Conservation (phyloP, 2,888 invertebrate species). For the Sarcophaga carnaria region DNA sequence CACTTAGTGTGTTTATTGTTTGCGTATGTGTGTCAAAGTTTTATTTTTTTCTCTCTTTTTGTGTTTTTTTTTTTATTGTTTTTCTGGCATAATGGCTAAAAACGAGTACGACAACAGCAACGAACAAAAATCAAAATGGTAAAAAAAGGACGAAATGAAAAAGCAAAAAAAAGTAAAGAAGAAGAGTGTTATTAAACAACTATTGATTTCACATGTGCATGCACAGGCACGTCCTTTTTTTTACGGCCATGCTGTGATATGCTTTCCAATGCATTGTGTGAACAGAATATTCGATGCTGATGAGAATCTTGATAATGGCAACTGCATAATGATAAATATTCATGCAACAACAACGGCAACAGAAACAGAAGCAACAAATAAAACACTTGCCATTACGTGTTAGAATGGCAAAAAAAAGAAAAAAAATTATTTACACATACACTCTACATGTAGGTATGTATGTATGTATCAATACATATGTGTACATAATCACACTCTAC, state of each 20-base stretch:
- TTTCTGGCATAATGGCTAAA: conserved; percentile 35
- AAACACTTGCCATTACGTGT: conserved; percentile 14
- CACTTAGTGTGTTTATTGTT: not conserved
- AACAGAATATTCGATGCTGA: conserved; percentile 6
- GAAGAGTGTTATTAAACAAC: conserved; percentile 1
- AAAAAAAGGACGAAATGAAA: too few relatives aligned
- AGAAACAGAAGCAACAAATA: too few relatives aligned
- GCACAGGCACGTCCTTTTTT: conserved; percentile 25
- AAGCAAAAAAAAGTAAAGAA: too few relatives aligned
- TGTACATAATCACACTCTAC: conserved; percentile 11
- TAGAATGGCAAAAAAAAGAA: not conserved
- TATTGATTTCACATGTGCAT: conserved; percentile 28
- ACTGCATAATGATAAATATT: conserved; percentile 33
- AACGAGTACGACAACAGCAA: conserved; percentile 11
- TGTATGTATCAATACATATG: not conserved
- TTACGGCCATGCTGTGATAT: not conserved
- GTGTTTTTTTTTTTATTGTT: not conserved
- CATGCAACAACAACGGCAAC: conserved; percentile 17
- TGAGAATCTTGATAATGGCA: conserved; percentile 18
- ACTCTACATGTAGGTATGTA: not conserved
- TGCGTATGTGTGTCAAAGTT: not conserved
- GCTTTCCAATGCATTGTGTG: not conserved
- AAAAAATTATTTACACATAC: not conserved
- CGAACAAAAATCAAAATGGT: not conserved
- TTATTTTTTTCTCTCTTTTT: not conserved